Evolutionary conservation across 1,140 invertebrate species (phyloP).

Genomic region (Augochlora pura): DNA sequence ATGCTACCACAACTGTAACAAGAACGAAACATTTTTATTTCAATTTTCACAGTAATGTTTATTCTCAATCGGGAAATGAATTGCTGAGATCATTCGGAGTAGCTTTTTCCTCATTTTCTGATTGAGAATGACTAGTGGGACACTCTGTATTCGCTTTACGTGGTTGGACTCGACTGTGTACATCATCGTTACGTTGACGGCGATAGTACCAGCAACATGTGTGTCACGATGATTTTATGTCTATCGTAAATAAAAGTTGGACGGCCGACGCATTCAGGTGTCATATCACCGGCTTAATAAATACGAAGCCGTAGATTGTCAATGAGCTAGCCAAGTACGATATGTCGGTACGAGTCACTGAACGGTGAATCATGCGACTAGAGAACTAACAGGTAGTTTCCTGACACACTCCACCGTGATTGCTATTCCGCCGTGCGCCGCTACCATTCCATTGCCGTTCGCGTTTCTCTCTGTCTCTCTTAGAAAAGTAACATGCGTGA

Average conservation of each 20-base stretch:
- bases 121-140: too few species aligned
- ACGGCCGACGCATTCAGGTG: neutral
- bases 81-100: too few species aligned
- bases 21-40: slow-evolving; percentile 33
- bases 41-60: neutral
- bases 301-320: slow-evolving; percentile 21
- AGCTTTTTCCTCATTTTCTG: too few species aligned
- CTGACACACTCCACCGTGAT: slow-evolving; percentile 2
- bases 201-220: too few species aligned
- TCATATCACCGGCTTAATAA: neutral
- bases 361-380: slow-evolving; percentile 47
- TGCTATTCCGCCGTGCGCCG: too few species aligned
- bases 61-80: too few species aligned
- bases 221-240: neutral
- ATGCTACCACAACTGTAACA: slow-evolving; percentile 86
- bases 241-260: neutral
- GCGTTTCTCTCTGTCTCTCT: slow-evolving; percentile 17
- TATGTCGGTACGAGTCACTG: slow-evolving; percentile 55
- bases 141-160: too few species aligned
- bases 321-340: slow-evolving; percentile 4
- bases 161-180: too few species aligned
- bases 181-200: too few species aligned
- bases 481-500: slow-evolving; percentile 31
- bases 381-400: slow-evolving; percentile 31
- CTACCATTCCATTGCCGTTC: neutral